Evolutionary conservation across 1,140 invertebrate genomes (phyloP).

Genomic region (Euwallacea fornicatus): DNA sequence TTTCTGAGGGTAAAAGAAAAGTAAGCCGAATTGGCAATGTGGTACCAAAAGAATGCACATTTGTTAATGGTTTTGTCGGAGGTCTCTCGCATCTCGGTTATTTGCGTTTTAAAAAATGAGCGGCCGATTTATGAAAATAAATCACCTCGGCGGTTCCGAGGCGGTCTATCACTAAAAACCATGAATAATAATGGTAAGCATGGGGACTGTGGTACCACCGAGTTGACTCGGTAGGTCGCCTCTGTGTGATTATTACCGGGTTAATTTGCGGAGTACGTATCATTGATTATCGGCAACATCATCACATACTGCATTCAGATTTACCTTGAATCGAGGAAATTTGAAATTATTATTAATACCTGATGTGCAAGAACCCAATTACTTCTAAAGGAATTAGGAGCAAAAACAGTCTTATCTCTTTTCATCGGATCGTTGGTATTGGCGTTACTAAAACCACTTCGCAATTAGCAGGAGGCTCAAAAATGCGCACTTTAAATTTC

Average conservation of each 20-base stretch:
- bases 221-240: slow-evolving; percentile 31
- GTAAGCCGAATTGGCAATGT: slow-evolving; percentile 20
- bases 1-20: not conserved
- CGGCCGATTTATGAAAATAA: slow-evolving; percentile 37
- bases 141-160: slow-evolving; percentile 36
- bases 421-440: not conserved
- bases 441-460: not conserved
- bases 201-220: slow-evolving; percentile 29
- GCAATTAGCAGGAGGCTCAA: slow-evolving; percentile 6
- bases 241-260: slow-evolving; percentile 28
- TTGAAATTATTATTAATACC: too few relatives aligned
- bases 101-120: slow-evolving; percentile 35
- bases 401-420: not conserved
- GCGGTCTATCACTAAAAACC: slow-evolving; percentile 40
- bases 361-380: too few relatives aligned
- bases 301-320: too few relatives aligned
- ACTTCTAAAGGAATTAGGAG: too few relatives aligned
- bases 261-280: slow-evolving; percentile 13
- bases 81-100: slow-evolving; percentile 24
- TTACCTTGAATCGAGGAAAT: too few relatives aligned
- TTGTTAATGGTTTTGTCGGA: slow-evolving; percentile 31
- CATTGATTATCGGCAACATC: too few relatives aligned
- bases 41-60: slow-evolving; percentile 23
- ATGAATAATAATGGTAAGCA: slow-evolving; percentile 40
- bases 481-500: slow-evolving; percentile 23